Percentiles rank a stretch among this genome's conserved stretches.
Conservation (phyloP, 2,888 invertebrate species). For the Drosophila suboccidentalis region DNA sequence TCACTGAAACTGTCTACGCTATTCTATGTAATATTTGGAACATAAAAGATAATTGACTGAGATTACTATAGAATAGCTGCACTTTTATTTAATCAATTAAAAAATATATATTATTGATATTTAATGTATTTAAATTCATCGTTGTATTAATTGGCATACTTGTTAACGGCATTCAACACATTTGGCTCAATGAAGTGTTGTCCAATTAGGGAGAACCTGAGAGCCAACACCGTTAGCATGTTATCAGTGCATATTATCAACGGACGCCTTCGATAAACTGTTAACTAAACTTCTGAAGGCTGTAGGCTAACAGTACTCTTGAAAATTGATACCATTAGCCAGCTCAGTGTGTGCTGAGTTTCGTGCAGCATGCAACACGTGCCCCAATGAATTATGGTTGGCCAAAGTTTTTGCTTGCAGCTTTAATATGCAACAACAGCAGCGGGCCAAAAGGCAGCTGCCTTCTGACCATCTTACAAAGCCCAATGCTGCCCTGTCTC, state of each 20-base stretch:
- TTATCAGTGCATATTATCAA: conserved; percentile 70
- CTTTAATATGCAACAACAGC: conserved; percentile 64
- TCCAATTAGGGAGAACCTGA: conserved; percentile 34
- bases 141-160: background rate
- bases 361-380: conserved; percentile 79
- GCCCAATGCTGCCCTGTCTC: background rate
- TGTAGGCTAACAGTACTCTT: conserved; percentile 54
- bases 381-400: conserved; percentile 70
- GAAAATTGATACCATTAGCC: conserved; percentile 74
- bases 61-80: no score
- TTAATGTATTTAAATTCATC: background rate
- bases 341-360: conserved; percentile 32
- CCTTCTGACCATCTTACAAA: conserved; percentile 27
- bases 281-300: conserved; percentile 47
- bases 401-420: conserved; percentile 36
- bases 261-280: conserved; percentile 59
- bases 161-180: background rate
- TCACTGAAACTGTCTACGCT: no score
- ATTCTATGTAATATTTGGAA: no score
- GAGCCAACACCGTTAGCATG: conserved; percentile 44
- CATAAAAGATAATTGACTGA: no score
- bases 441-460: conserved; percentile 6
- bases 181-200: conserved; percentile 3
- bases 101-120: no score
- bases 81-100: no score